Conservation (phyloP, 1,140 invertebrate genomes). For the Scaptomyza montana region DNA sequence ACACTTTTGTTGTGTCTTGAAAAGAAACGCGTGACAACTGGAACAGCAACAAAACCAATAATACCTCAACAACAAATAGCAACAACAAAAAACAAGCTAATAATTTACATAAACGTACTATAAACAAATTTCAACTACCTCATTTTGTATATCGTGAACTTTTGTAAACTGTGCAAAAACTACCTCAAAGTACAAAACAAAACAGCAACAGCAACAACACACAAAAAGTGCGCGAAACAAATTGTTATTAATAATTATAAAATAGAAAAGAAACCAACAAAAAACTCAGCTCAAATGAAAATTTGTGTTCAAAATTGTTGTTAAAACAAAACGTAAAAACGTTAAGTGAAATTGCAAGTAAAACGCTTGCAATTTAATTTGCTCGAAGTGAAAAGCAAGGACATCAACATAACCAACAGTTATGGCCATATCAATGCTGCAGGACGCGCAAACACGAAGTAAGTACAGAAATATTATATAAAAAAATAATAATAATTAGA, state of each 20-base stretch:
- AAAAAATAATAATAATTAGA: not conserved
- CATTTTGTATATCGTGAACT: constrained; percentile 75
- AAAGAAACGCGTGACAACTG: constrained; percentile 34
- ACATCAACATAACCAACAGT: constrained; percentile 15
- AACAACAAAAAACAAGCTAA: constrained; percentile 33
- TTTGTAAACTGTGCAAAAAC: constrained; percentile 65
- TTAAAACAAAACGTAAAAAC: constrained; percentile 36
- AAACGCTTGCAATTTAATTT: constrained; percentile 25
- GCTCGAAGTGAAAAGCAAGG: constrained; percentile 25
- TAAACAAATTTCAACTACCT: constrained; percentile 67
- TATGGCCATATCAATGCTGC: constrained; percentile 83
- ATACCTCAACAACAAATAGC: constrained; percentile 38
- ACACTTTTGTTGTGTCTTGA: constrained; percentile 31
- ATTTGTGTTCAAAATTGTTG: constrained; percentile 41
- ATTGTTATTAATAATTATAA: constrained; percentile 8
- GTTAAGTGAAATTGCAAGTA: constrained; percentile 32
- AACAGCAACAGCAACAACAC: constrained; percentile 38
- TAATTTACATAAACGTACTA: constrained; percentile 26
- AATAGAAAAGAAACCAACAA: constrained; percentile 22
- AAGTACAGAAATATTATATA: constrained; percentile 41
- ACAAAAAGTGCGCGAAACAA: constrained; percentile 38
- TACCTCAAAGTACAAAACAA: constrained; percentile 78
- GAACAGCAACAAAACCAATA: constrained; percentile 35
- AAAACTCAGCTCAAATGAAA: constrained; percentile 62
- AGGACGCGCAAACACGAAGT: constrained; percentile 83